A percentile compares a stretch with the other conserved stretches of the same genome.
Evolutionary conservation across 2,888 invertebrate genomes (phyloP).

Genomic region (Ophioninae sp.): DNA sequence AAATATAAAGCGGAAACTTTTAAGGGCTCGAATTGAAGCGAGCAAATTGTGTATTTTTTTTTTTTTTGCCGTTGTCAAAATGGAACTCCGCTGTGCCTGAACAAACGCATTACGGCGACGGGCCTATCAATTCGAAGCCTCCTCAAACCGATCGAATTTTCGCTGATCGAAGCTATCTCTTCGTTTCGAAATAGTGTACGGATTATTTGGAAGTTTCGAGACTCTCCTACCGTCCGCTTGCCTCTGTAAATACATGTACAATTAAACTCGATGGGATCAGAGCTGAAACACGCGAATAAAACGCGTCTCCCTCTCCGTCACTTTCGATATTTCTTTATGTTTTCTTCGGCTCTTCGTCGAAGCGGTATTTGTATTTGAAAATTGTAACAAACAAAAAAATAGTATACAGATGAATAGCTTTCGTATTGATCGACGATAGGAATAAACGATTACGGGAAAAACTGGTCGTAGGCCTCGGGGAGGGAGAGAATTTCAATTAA

Average conservation of each 20-base stretch:
- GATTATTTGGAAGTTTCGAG: conserved; percentile 27
- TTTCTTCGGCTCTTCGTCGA: background rate
- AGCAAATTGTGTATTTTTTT: background rate
- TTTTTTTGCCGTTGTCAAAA: background rate
- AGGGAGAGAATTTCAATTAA: conserved; percentile 47
- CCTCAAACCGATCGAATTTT: conserved; percentile 33
- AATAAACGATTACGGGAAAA: conserved; percentile 9
- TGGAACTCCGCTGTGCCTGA: background rate
- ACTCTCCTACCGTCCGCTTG: conserved; percentile 62
- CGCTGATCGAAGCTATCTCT: conserved; percentile 42
- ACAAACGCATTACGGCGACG: background rate
- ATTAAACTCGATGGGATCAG: conserved; percentile 44
- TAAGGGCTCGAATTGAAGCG: background rate
- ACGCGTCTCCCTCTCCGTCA: background rate
- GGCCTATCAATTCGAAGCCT: background rate
- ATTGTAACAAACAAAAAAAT: background rate
- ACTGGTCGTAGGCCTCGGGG: conserved; percentile 20
- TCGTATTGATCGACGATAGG: conserved; percentile 21
- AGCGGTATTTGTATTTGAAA: background rate
- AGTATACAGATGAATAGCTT: conserved; percentile 21
- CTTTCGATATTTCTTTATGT: background rate
- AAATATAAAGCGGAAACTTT: background rate
- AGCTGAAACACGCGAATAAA: background rate
- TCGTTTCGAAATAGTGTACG: conserved; percentile 3
- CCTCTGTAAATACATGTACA: conserved; percentile 55